Evolutionary conservation across 2,888 invertebrate genomes (phyloP), one percentile per base, ranked within the genome.

Genomic region (Hylaea fasciaria): DNA sequence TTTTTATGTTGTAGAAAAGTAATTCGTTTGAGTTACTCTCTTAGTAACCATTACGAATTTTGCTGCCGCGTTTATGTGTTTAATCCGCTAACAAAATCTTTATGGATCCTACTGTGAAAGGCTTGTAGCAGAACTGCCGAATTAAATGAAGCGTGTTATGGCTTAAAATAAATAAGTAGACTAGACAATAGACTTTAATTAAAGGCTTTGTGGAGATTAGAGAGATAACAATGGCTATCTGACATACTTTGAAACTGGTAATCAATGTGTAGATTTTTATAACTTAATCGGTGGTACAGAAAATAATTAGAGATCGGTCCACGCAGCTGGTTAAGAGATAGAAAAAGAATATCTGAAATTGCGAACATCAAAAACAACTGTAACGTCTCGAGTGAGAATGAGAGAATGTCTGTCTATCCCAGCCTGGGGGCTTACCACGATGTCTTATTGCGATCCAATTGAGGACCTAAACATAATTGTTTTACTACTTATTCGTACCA

Each of bases 1-100:
- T 4, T 49, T 35, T 55, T 8, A 1, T 40, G 13, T 43, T 16
- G 39, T 39, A 13, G 28, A 49, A 49, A 40, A 22, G 39, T 49
- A 37, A 48, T 48, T 17, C 17, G 35, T 17, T 48, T 12, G 46
- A 46, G 14, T 46, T 29, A 46, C 13, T 14, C 17, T 55, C 13
- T 17, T 55, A 16, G 28, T 16, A 54, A 39, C 57, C 50, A 58
- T 63, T 48, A 54, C 46, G 37, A 39, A 43, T 40, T 32, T 52
- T 46, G 49, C 44, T 35, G 41, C 46, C 35, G 35, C 28, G 22
- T 54, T 44, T 32, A 37, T 22, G 46, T 39, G 46, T 45, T 43
- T 49, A 52, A 40, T 44, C 32, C 28, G 0, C 40, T 43, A 40
- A 39, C 46, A 37, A 57, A 57, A 51, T 51, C 32, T 46, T 57